These are phyloP conservation scores for Clanis bilineata DNA, from an alignment of 2,888 invertebrate species.

Conservation along the genomic window DNA sequence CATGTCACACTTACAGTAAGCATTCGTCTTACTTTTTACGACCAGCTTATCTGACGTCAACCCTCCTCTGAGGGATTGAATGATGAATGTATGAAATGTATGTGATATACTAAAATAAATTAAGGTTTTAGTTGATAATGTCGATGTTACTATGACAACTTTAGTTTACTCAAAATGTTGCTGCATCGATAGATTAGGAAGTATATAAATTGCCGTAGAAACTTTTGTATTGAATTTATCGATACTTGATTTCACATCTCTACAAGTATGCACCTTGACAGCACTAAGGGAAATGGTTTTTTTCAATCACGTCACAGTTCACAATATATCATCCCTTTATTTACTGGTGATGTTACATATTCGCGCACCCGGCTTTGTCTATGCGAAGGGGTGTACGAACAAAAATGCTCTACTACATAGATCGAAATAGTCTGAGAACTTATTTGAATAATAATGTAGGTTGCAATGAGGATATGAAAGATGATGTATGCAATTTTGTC, in stretches of 20 bases:
- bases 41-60: too few species aligned
- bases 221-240: neutral
- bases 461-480: neutral
- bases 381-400: slow-evolving; percentile 40
- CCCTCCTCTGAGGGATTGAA: too few species aligned
- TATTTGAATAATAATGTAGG: slow-evolving; percentile 4
- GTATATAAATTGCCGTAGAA: too few species aligned
- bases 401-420: slow-evolving; percentile 15
- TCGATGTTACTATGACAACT: too few species aligned
- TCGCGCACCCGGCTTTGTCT: slow-evolving; percentile 72
- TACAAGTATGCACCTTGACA: slow-evolving; percentile 77
- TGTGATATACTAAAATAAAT: too few species aligned
- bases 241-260: slow-evolving; percentile 35
- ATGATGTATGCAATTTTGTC: neutral
- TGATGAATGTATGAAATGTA: too few species aligned
- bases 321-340: slow-evolving; percentile 81
- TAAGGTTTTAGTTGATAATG: too few species aligned
- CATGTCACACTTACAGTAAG: too few species aligned
- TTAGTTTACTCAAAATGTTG: too few species aligned
- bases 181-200: too few species aligned
- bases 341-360: slow-evolving; percentile 72
- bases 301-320: slow-evolving; percentile 74
- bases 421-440: slow-evolving; percentile 15
- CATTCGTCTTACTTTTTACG: too few species aligned
- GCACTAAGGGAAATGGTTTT: slow-evolving; percentile 75